Percentiles rank a stretch among this genome's conserved stretches.
phyloP scores from a whole-genome alignment of 2,888 invertebrate genomes.

The Boloria selene region DNA sequence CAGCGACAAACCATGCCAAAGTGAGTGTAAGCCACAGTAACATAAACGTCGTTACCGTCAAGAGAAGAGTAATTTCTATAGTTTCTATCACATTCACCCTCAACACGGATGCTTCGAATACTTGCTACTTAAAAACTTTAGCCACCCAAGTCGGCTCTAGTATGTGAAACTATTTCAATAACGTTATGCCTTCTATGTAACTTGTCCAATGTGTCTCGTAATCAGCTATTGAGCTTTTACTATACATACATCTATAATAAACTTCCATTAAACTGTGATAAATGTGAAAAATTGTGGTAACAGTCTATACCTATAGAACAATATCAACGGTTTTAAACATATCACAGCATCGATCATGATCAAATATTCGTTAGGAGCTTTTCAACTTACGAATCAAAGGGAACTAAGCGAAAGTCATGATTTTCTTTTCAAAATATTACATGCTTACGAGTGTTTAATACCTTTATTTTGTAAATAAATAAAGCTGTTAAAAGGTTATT shows the following conservation, averaged over 20 bases:
- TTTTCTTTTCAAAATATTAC: neutral
- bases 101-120: slow-evolving; percentile 3
- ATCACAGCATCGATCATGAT: slow-evolving; percentile 14
- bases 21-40: no score
- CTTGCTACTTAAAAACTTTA: slow-evolving; percentile 13
- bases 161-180: slow-evolving; percentile 20
- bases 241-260: neutral
- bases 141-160: slow-evolving; percentile 6
- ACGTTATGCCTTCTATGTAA: slow-evolving; percentile 8
- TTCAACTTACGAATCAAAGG: neutral
- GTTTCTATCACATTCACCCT: slow-evolving; percentile 4
- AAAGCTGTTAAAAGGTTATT: neutral
- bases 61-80: slow-evolving; percentile 13
- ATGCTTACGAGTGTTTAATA: neutral
- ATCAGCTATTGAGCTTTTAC: slow-evolving; percentile 8
- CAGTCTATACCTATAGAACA: neutral
- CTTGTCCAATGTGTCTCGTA: slow-evolving; percentile 3
- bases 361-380: slow-evolving; percentile 13
- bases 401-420: neutral
- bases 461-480: neutral
- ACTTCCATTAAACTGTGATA: neutral
- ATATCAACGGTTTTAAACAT: neutral
- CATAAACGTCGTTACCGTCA: slow-evolving; percentile 1
- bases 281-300: no score
- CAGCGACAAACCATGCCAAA: no score